Conservation (phyloP, 37 sponge, comb jelly and placozoan species). For the Ephydatia muelleri region DNA sequence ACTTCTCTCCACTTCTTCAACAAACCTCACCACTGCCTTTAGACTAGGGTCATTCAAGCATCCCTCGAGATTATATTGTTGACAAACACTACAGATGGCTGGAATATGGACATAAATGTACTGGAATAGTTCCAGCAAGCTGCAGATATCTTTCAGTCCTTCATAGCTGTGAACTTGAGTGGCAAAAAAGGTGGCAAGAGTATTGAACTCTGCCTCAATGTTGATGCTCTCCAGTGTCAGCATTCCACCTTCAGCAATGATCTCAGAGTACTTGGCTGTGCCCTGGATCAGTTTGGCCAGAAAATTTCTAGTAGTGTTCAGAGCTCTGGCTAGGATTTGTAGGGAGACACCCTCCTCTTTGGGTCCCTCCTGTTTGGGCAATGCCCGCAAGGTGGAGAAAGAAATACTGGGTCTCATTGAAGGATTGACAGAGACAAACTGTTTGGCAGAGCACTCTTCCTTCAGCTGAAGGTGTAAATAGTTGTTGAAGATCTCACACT, state of each 20-base stretch:
- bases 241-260: constrained; percentile 51
- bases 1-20: constrained; percentile 2
- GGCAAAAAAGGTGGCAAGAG: constrained; percentile 4
- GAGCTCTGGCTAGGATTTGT: not conserved
- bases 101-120: constrained; percentile 47
- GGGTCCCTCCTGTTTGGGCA: not conserved
- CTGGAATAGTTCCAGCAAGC: constrained; percentile 65
- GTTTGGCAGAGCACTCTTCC: not conserved
- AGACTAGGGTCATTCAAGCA: constrained; percentile 37
- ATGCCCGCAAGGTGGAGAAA: not conserved
- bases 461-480: constrained; percentile 20
- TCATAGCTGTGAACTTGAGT: not conserved
- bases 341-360: constrained; percentile 10
- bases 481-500: constrained; percentile 57
- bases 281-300: constrained; percentile 17
- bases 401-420: not conserved
- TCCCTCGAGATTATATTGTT: constrained; percentile 41
- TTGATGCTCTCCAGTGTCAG: constrained; percentile 28
- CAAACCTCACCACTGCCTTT: constrained; percentile 9
- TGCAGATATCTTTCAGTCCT: constrained; percentile 35
- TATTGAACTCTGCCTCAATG: constrained; percentile 43
- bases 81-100: constrained; percentile 48
- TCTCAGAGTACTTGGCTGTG: constrained; percentile 62
- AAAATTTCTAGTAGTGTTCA: constrained; percentile 9
- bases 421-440: not conserved